Evolutionary conservation across 2,113 vertebrate species (phyloP), one percentile per base, ranked within the genome.

Genomic region (Sula dactylatra): DNA sequence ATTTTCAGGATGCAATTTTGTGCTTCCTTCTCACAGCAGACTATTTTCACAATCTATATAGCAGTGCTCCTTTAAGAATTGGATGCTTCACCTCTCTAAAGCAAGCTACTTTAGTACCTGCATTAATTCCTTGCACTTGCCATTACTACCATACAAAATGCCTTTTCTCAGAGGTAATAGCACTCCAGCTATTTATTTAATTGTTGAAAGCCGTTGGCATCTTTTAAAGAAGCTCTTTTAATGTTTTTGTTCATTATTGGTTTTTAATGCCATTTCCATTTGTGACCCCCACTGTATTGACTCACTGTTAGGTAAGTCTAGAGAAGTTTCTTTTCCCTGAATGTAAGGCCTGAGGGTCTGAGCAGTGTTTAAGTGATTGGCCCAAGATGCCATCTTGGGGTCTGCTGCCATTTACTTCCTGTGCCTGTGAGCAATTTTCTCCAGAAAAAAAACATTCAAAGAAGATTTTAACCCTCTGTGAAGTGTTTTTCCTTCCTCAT

Each of bases 1-100:
- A 73, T 87, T 96, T 97, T 91, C 97, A 94, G 93, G 81, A 94
- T 87, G 81, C 62, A 93, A 82, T 97, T 94, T 97, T 85, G 73
- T 91, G 52, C 85, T 94, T 97, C 93, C 82, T 94, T 96, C 87
- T 88, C 20, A 19, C 36, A 82, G 82, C 38, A 88, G 58, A 65
- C 17, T 66, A 85, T 74, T 88, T 93, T 82, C 77, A 77, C 36
- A 84, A 94, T 40, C 88, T 61, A 5, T 82, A n/a, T 11, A 94
- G 81, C 70, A 58, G 54, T 32, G 27, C 16, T 92, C 21, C 61
- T 71, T 92, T 93, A 92, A 92, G 78, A 94, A 85, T 11, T 91
- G 73, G 31, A 52, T 84, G 77, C 47, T 95, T 92, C 45, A 85
- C 62, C 70, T 93, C 78, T 82, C 44, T 85, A 85, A 94, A 94